Percentiles rank a stretch among this genome's conserved stretches.
Conservation (phyloP, 2,888 invertebrate genomes). For the Conchocele bisecta region DNA sequence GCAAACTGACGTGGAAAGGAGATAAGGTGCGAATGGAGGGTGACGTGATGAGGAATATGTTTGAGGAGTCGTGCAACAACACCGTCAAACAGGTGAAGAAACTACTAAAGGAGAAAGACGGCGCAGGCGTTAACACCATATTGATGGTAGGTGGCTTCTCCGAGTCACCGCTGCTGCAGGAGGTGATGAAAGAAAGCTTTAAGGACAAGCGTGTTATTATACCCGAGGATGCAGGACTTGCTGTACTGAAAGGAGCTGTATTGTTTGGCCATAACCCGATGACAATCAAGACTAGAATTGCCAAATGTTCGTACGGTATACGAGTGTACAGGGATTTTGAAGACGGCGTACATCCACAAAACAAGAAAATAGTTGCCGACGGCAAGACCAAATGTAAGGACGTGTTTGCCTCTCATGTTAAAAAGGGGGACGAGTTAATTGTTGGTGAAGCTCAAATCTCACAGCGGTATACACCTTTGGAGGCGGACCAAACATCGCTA, state of each 20-base stretch:
- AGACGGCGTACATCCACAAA: conserved; percentile 37
- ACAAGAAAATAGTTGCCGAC: conserved; percentile 46
- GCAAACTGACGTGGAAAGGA: conserved; percentile 36
- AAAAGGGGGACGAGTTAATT: conserved; percentile 52
- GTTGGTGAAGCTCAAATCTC: conserved; percentile 46
- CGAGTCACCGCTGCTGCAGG: conserved; percentile 58
- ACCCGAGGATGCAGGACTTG: conserved; percentile 63
- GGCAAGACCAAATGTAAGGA: conserved; percentile 54
- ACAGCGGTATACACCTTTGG: conserved; percentile 51
- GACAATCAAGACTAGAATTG: conserved; percentile 53
- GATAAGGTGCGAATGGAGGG: conserved; percentile 55
- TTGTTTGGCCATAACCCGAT: conserved; percentile 59
- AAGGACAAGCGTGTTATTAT: conserved; percentile 50
- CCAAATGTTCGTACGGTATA: conserved; percentile 61
- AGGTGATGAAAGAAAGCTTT: conserved; percentile 48
- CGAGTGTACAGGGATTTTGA: conserved; percentile 49
- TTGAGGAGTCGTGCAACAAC: conserved; percentile 38
- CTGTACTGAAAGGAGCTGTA: conserved; percentile 66
- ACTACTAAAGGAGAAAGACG: conserved; percentile 37
- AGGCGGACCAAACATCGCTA: conserved; percentile 50
- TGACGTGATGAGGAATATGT: conserved; percentile 45
- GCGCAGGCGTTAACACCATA: conserved; percentile 49
- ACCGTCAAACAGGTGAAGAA: conserved; percentile 54
- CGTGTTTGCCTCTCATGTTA: conserved; percentile 57
- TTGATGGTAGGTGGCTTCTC: conserved; percentile 64